Evolutionary conservation across 2,888 invertebrate species (phyloP), one percentile per base, ranked within the genome.

Genomic region (Spisula solida): DNA sequence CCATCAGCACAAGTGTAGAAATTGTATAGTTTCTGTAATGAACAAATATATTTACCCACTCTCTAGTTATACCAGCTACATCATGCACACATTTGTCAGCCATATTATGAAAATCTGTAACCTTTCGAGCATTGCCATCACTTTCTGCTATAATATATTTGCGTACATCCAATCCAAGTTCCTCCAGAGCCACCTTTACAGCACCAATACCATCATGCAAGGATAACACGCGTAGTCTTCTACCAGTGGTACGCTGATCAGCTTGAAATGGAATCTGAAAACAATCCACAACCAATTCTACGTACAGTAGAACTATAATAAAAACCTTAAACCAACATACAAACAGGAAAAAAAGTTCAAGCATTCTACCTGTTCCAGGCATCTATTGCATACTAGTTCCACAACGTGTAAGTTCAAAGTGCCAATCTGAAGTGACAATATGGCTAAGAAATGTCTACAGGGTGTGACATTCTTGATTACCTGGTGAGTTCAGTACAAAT

Each of bases 201-300:
- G 97, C 97, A n/a, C 97, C 97, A 70, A 97, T 97, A 0, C 97
- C 97, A 96, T 97, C 97, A 95, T 97, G 97, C 14, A 97, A 93
- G 0, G 97, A 97, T 12, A 97, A 94, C 10, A 97, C 97, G 47
- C 97, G 95, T 25, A 66, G 20, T 66, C 60, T 66, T 66, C 60
- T 66, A 25, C 60, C 60, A 66, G 60, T 66, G n/a, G 25, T 10
- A n/a, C 8, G 25, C 5, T 12, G 10, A 66, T 6, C 20, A 66
- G 8, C 25, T 25, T 25, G 25, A 4, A 66, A 66, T 6, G 60
- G 25, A 25, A 66, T 66, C 60, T 66, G 60, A 66, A 66, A 66
- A 25, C 25, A 66, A 0, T 66, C n/a, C n/a, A 66, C 25, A n/a
- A 66, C 20, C 4, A 4, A 6, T 0, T n/a, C 14, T n/a, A n/a